Evolutionary conservation across 2,113 vertebrate species (phyloP).

Genomic region (Ranitomeya variabilis): DNA sequence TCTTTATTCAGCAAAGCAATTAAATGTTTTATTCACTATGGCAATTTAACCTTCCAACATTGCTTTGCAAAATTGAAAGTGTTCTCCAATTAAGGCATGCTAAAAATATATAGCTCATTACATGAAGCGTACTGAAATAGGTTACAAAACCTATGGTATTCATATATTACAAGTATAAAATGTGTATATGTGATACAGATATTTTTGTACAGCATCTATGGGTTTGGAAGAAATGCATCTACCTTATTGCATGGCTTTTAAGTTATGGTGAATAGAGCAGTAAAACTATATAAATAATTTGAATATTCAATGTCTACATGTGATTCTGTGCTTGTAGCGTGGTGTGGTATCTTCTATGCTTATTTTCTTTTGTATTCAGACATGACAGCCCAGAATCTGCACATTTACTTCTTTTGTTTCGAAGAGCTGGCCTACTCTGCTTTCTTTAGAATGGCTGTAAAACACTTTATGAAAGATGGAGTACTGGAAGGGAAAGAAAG

Average conservation of each 20-base stretch:
- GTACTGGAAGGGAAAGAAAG: too few species aligned
- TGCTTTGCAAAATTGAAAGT: not conserved
- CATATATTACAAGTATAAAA: not conserved
- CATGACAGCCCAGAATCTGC: too few species aligned
- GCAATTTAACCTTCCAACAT: conserved; percentile 7
- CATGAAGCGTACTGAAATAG: not conserved
- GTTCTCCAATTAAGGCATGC: conserved; percentile 13
- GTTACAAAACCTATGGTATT: not conserved
- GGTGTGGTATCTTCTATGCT: too few species aligned
- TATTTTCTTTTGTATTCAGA: too few species aligned
- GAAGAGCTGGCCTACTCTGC: too few species aligned
- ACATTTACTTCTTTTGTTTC: too few species aligned
- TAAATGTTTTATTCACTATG: conserved; percentile 26
- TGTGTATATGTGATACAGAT: not conserved
- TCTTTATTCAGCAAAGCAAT: conserved; percentile 9
- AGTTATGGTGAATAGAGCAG: too few species aligned
- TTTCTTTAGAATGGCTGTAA: too few species aligned
- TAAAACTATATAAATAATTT: too few species aligned
- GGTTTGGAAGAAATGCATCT: not conserved
- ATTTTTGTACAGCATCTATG: not conserved
- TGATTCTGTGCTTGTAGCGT: too few species aligned
- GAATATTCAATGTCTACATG: too few species aligned
- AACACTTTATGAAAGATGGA: too few species aligned
- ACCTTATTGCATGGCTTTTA: not conserved
- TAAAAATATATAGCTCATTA: conserved; percentile 25